These are phyloP conservation scores for Aurelia aurita complex sp. Pacific DNA, from an alignment of 30 jellyfish, hydroid and myxozoan species.

Conservation along the genomic window DNA sequence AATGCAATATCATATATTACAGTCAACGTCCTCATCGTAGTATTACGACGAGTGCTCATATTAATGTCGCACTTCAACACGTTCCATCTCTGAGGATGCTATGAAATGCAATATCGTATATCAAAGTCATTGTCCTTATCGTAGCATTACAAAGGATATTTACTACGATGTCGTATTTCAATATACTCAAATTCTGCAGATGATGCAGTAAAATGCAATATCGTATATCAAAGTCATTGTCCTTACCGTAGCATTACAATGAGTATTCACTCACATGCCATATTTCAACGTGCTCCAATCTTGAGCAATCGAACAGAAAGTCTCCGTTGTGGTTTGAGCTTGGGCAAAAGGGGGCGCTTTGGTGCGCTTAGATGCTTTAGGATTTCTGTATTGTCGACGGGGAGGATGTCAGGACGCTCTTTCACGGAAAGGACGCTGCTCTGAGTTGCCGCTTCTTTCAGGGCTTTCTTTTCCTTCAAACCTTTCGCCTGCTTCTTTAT, in stretches of 20 bases:
- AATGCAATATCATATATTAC: too few relatives aligned
- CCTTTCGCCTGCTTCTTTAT: conserved; percentile 35
- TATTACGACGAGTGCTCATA: too few relatives aligned
- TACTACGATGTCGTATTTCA: too few relatives aligned
- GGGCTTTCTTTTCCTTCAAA: not conserved
- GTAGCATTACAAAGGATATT: too few relatives aligned
- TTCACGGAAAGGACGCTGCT: not conserved
- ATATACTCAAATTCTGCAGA: too few relatives aligned
- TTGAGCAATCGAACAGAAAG: conserved; percentile 17
- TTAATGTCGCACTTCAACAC: too few relatives aligned
- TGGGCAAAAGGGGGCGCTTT: conserved; percentile 52
- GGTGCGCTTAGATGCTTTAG: conserved; percentile 65
- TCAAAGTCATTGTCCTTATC: too few relatives aligned
- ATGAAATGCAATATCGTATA: too few relatives aligned
- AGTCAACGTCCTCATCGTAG: not conserved
- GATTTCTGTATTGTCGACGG: conserved; percentile 60
- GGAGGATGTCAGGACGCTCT: conserved; percentile 65
- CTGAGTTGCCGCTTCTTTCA: not conserved
- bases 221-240: not conserved
- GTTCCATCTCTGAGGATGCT: too few relatives aligned
- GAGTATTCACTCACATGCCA: too few relatives aligned
- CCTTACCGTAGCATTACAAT: too few relatives aligned
- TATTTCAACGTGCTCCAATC: conserved; percentile 35
- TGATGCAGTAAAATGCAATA: not conserved
- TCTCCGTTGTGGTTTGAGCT: conserved; percentile 19